phyloP scores from a whole-genome alignment of 2,113 vertebrate species.

The Natator depressus region DNA sequence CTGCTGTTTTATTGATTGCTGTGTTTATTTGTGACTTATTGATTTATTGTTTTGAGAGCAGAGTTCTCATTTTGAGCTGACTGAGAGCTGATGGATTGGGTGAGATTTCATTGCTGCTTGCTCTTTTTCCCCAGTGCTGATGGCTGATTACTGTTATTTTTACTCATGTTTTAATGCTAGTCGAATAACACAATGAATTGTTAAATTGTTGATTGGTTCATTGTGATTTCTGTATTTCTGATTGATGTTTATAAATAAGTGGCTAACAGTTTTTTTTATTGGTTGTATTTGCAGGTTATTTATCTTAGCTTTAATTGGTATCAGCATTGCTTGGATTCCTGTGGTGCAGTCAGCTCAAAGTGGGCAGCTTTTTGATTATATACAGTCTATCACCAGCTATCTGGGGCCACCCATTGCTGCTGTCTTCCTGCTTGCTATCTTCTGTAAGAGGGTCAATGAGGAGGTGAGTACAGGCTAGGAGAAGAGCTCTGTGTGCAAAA shows the following conservation, averaged over 20 bases:
- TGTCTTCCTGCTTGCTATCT: slow-evolving; percentile 90
- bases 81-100: background rate
- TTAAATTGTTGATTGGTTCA: slow-evolving; percentile 29
- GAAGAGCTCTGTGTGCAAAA: background rate
- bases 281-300: slow-evolving; percentile 84
- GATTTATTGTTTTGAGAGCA: background rate
- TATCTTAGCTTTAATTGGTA: slow-evolving; percentile 87
- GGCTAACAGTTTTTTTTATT: slow-evolving; percentile 31
- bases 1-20: background rate
- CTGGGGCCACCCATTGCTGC: slow-evolving; percentile 93
- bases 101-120: background rate
- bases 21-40: background rate
- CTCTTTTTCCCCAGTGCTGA: background rate
- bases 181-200: slow-evolving; percentile 23
- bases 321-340: slow-evolving; percentile 97
- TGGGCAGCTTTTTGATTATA: slow-evolving; percentile 97
- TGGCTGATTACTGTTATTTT: background rate
- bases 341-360: slow-evolving; percentile 90
- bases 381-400: slow-evolving; percentile 93
- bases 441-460: slow-evolving; percentile 94
- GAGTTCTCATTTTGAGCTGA: background rate
- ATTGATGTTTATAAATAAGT: slow-evolving; percentile 27
- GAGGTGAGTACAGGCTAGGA: slow-evolving; percentile 73
- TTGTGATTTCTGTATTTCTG: background rate
- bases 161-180: background rate